phyloP scores from a whole-genome alignment of 1,140 invertebrate species.

The Ceratina calcarata region DNA sequence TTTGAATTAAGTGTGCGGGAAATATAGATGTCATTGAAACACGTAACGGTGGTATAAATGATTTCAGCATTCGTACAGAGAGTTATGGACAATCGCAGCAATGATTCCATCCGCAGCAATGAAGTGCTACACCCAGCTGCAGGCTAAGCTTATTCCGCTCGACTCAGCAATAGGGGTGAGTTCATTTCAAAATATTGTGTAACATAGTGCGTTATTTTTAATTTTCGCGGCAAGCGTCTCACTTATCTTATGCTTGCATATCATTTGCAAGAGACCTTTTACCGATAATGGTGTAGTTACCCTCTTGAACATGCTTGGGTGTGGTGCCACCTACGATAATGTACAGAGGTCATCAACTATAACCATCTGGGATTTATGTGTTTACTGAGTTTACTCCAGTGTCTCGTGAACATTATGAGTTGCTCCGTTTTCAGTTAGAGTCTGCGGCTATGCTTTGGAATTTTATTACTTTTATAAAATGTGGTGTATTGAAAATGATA shows the following conservation, averaged over 20 bases:
- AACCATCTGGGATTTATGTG: constrained; percentile 31
- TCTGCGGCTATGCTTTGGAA: constrained; percentile 63
- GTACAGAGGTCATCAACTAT: constrained; percentile 49
- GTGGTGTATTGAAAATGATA: constrained; percentile 45
- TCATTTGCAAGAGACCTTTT: not conserved
- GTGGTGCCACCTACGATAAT: constrained; percentile 67
- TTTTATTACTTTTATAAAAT: constrained; percentile 54
- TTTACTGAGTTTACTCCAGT: constrained; percentile 48
- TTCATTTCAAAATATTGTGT: not conserved
- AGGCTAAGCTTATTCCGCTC: constrained; percentile 33
- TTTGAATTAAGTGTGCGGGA: not conserved
- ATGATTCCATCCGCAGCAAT: constrained; percentile 28
- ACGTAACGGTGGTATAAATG: constrained; percentile 2
- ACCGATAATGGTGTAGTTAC: constrained; percentile 46
- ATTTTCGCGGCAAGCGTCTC: constrained; percentile 27
- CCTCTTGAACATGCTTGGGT: constrained; percentile 25
- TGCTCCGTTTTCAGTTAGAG: not conserved
- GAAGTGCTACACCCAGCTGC: constrained; percentile 34
- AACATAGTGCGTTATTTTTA: not conserved
- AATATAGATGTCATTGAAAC: not conserved
- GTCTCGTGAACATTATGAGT: constrained; percentile 14
- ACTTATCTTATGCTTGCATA: not conserved
- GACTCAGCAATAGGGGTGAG: constrained; percentile 43
- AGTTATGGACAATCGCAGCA: constrained; percentile 54
- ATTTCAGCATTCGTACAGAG: constrained; percentile 45